Conservation (phyloP, 2,797 vertebrate species). For the Typhlichthys eigenmanni region DNA sequence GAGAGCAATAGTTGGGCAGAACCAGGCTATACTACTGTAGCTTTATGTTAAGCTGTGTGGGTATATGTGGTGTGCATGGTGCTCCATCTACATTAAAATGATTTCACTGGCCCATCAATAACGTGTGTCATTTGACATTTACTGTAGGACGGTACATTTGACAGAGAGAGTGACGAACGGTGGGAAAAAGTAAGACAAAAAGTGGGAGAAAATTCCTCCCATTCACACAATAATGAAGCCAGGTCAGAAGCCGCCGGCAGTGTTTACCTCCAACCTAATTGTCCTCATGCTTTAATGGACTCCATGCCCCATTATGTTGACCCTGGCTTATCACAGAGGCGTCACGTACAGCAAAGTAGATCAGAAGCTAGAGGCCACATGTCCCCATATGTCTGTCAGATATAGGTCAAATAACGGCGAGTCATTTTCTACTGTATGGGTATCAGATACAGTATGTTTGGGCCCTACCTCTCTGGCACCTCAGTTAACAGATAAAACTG, state of each 20-base stretch:
- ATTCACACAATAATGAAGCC: constrained; percentile 72
- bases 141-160: neutral
- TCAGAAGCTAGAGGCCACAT: neutral
- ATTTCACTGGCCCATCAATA: too few species aligned
- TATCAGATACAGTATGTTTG: too few species aligned
- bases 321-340: constrained; percentile 52
- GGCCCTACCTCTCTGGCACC: too few species aligned
- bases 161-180: constrained; percentile 23
- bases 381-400: neutral
- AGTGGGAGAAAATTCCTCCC: constrained; percentile 38
- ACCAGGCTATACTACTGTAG: too few species aligned
- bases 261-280: constrained; percentile 72
- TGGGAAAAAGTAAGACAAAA: constrained; percentile 14
- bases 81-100: too few species aligned
- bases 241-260: constrained; percentile 60
- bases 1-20: too few species aligned
- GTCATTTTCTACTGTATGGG: neutral
- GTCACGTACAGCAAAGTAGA: constrained; percentile 59
- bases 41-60: too few species aligned
- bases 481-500: too few species aligned
- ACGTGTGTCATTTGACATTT: too few species aligned
- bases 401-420: neutral
- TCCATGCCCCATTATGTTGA: constrained; percentile 57
- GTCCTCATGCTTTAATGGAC: constrained; percentile 69
- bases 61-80: too few species aligned